A percentile compares a stretch with the other conserved stretches of the same genome.
These are phyloP conservation scores for Brotula barbata DNA, from an alignment of 2,797 vertebrate genomes.

Conservation along the genomic window DNA sequence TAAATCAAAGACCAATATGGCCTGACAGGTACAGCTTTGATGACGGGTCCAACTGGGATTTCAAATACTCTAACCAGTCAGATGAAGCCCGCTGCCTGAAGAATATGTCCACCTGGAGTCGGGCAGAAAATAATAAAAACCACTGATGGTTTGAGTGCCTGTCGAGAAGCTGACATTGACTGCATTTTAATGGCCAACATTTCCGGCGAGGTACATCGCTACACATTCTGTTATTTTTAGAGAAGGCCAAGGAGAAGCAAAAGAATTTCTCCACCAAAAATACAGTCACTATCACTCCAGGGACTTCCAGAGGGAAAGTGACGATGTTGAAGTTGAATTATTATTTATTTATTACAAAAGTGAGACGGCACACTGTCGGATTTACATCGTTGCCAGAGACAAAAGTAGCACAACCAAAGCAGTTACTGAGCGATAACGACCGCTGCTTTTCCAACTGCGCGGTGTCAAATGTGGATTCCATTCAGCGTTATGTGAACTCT, in stretches of 20 bases:
- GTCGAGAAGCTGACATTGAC: conserved; percentile 70
- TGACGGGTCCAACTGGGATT: conserved; percentile 73
- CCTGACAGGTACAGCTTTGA: conserved; percentile 77
- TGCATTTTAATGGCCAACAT: conserved; percentile 76
- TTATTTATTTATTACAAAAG: conserved; percentile 24
- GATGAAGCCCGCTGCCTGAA: conserved; percentile 72
- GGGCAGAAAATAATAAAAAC: conserved; percentile 53
- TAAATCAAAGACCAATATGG: conserved; percentile 79
- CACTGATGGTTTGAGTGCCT: conserved; percentile 67
- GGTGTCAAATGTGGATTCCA: background rate
- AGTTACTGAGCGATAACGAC: conserved; percentile 6
- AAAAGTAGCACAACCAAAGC: conserved; percentile 4
- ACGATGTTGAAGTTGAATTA: conserved; percentile 15
- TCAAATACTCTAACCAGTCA: conserved; percentile 76
- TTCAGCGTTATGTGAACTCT: background rate
- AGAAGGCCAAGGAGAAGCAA: conserved; percentile 36
- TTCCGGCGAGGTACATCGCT: conserved; percentile 55
- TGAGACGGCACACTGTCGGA: conserved; percentile 13
- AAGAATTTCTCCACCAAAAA: conserved; percentile 37
- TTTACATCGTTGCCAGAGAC: conserved; percentile 13
- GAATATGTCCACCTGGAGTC: conserved; percentile 64
- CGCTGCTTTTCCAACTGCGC: background rate
- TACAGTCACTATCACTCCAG: conserved; percentile 27
- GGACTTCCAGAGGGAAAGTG: conserved; percentile 19
- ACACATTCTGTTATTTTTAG: conserved; percentile 38